Evolutionary conservation across 2,888 invertebrate genomes (phyloP).

Genomic region (Trissonchulus sp.): DNA sequence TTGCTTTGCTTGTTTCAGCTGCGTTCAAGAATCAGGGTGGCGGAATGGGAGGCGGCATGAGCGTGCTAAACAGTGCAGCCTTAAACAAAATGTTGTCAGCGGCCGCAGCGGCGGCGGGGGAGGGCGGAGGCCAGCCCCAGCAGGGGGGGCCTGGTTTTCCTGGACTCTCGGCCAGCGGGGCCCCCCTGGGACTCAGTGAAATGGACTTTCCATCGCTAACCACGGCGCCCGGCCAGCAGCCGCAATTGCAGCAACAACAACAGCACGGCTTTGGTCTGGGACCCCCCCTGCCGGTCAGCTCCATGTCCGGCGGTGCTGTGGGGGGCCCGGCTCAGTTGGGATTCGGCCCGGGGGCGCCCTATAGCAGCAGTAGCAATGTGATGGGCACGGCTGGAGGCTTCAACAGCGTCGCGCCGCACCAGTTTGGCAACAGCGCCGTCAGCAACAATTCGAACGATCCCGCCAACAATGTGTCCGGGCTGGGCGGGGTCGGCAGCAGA

Average conservation of each 20-base stretch:
- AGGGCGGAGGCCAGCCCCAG: not conserved
- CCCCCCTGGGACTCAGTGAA: slow-evolving; percentile 39
- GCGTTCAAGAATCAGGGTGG: not conserved
- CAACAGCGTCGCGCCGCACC: slow-evolving; percentile 15
- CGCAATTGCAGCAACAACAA: too few relatives aligned
- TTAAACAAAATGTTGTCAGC: not conserved
- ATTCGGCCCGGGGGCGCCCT: too few relatives aligned
- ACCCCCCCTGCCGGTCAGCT: too few relatives aligned
- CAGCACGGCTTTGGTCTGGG: too few relatives aligned
- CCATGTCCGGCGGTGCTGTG: too few relatives aligned
- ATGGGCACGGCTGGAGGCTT: too few relatives aligned
- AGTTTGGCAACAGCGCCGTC: not conserved
- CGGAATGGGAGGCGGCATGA: not conserved
- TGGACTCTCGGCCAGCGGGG: not conserved
- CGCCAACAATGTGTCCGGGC: too few relatives aligned
- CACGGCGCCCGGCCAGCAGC: not conserved
- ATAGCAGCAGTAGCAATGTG: too few relatives aligned
- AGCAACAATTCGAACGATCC: too few relatives aligned
- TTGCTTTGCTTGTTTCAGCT: not conserved
- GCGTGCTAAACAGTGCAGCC: not conserved
- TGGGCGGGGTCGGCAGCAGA: too few relatives aligned
- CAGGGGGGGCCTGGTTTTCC: not conserved
- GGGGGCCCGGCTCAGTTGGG: too few relatives aligned
- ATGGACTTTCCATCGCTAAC: slow-evolving; percentile 45
- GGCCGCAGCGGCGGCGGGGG: not conserved